Conservation (phyloP, 53 echinoderm and acorn worm species). For the Henricia sp. region DNA sequence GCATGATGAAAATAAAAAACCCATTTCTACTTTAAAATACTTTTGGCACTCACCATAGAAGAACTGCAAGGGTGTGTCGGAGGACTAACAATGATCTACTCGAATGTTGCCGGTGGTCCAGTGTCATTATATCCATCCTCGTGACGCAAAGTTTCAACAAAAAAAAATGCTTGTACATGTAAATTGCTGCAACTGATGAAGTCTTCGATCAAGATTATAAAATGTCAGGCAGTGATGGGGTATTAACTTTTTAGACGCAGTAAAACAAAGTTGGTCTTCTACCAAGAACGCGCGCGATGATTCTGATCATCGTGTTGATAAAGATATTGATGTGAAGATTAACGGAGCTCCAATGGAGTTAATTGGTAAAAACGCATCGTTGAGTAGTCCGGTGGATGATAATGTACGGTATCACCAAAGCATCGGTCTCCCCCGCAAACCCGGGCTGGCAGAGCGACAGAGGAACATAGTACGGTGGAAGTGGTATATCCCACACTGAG, state of each 20-base stretch:
- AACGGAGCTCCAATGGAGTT: background rate
- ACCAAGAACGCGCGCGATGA: background rate
- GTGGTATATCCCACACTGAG: conserved; percentile 28
- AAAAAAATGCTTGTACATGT: background rate
- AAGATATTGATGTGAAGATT: background rate
- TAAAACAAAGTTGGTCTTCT: conserved; percentile 24
- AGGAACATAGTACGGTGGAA: no score
- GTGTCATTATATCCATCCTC: conserved; percentile 39
- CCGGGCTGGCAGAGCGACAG: background rate
- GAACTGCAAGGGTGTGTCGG: conserved; percentile 7
- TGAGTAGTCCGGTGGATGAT: background rate
- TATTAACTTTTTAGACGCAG: conserved; percentile 4
- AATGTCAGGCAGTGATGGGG: background rate
- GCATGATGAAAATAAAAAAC: no score
- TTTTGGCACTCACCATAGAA: conserved; percentile 55
- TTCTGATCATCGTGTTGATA: conserved; percentile 16
- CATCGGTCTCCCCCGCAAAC: background rate
- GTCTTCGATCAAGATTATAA: background rate
- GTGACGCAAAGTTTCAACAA: background rate
- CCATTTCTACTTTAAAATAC: no score
- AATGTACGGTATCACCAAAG: background rate
- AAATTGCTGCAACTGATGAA: background rate
- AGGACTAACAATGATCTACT: background rate
- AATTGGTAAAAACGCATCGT: background rate
- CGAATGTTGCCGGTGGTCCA: background rate